Evolutionary conservation across 2,797 vertebrate genomes (phyloP).

Genomic region (Chelon auratus): DNA sequence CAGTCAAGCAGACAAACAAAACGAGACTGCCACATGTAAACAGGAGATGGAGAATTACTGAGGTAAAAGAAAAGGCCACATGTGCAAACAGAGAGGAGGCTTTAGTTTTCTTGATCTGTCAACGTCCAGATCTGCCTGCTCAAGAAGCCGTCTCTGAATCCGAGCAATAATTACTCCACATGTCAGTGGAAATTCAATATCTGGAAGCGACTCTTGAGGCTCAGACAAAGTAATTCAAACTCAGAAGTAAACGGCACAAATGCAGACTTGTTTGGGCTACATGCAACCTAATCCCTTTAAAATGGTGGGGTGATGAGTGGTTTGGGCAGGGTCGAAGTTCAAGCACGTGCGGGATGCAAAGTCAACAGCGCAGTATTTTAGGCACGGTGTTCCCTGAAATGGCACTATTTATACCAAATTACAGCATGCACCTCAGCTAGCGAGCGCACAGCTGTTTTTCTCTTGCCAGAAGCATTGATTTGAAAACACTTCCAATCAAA

Average conservation of each 20-base stretch:
- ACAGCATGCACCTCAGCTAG: slow-evolving; percentile 65
- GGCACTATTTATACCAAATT: slow-evolving; percentile 77
- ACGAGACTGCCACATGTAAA: slow-evolving; percentile 52
- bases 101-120: slow-evolving; percentile 11
- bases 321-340: slow-evolving; percentile 69
- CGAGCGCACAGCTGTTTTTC: slow-evolving; percentile 47
- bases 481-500: slow-evolving; percentile 73
- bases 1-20: slow-evolving; percentile 50
- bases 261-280: slow-evolving; percentile 3
- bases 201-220: slow-evolving; percentile 12
- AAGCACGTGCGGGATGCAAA: slow-evolving; percentile 60
- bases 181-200: background rate
- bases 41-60: slow-evolving; percentile 20
- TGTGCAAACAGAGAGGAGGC: slow-evolving; percentile 57
- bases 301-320: slow-evolving; percentile 48
- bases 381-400: slow-evolving; percentile 62
- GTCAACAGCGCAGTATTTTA: slow-evolving; percentile 64
- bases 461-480: slow-evolving; percentile 72
- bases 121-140: too few relatives aligned
- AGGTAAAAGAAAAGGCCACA: slow-evolving; percentile 45
- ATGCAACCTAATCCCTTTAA: slow-evolving; percentile 54
- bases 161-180: background rate
- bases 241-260: slow-evolving; percentile 27
- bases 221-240: slow-evolving; percentile 20
- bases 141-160: background rate